Evolutionary conservation across 1,140 invertebrate genomes (phyloP).

Genomic region (Papilio machaon): DNA sequence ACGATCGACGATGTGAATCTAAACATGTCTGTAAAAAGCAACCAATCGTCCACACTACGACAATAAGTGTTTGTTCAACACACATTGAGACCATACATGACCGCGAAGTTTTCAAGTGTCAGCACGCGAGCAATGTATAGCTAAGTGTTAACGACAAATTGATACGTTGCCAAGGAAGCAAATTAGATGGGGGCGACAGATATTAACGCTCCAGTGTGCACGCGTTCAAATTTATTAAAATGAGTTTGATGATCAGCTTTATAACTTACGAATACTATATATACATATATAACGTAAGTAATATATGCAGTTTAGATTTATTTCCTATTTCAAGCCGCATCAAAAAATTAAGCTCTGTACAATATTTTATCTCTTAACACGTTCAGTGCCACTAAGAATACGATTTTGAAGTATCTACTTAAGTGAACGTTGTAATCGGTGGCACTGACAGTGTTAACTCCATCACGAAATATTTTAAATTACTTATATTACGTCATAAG

Average conservation of each 20-base stretch:
- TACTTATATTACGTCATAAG: too few species aligned
- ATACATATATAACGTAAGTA: not conserved
- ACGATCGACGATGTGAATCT: not conserved
- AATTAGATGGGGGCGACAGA: slow-evolving; percentile 17
- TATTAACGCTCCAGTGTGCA: slow-evolving; percentile 11
- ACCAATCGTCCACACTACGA: not conserved
- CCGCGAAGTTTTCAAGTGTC: slow-evolving; percentile 21
- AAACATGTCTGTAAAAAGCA: not conserved
- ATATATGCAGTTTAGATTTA: not conserved
- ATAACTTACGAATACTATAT: not conserved
- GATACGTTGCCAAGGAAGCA: slow-evolving; percentile 27
- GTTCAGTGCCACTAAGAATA: too few species aligned
- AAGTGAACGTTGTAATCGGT: too few species aligned
- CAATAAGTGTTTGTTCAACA: slow-evolving; percentile 29
- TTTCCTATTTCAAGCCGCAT: too few species aligned
- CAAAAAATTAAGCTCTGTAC: too few species aligned
- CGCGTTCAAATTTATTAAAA: slow-evolving; percentile 17
- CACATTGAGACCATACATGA: slow-evolving; percentile 10
- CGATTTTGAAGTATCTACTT: too few species aligned
- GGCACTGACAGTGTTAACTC: too few species aligned
- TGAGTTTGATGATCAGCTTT: not conserved
- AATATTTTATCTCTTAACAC: too few species aligned
- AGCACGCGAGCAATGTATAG: slow-evolving; percentile 9
- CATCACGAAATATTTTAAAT: too few species aligned
- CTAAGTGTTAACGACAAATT: slow-evolving; percentile 24